Evolutionary conservation across 1,140 invertebrate species (phyloP), one percentile per base, ranked within the genome.

Genomic region (Drosophila ambigua): DNA sequence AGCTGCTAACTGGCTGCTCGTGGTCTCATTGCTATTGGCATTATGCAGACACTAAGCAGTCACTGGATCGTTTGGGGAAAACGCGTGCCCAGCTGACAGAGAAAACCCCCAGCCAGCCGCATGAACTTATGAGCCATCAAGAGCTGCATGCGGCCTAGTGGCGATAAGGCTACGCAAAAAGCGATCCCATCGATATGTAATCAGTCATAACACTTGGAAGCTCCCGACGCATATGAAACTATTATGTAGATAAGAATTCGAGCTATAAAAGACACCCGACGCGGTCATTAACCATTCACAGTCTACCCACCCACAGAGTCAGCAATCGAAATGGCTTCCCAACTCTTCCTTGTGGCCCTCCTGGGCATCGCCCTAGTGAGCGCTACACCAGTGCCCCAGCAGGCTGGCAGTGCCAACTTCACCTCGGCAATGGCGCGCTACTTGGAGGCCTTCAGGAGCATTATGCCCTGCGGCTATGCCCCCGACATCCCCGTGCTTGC

Each of bases 391-490:
- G 51, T 77, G 20, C 45, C 48, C 2, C 48, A 64, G 26, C 68
- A 77, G 31, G 45, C 50, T 7, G 49, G 28, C 11, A 60, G 53
- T n/a, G 35, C 80, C 0, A 26, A 53, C 44, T 84, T 79, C 43
- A 26, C 53, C 6, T 35, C 71, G 2, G 62, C 85, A 3, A 11
- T 81, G 1, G 15, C 48, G 4, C 74, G 60, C 54, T 83, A 75
- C 45, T 13, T 75, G 6, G 4, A 61, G 9, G 79, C 84, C 24
- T 83, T 82, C 24, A 71, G 72, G 57, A 64, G 49, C 5, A 81
- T 88, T 15, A 71, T 81, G 50, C 84, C 85, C 6, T 89, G 85
- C 16, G 80, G 85, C 39, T 89, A 63, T 51, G 16, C 35, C 11
- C 11, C 71, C 2, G 45, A 73, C 1, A 53, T 90, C 5, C 84